phyloP scores from a whole-genome alignment of 1,140 invertebrate genomes.

The Charaxes varanes region DNA sequence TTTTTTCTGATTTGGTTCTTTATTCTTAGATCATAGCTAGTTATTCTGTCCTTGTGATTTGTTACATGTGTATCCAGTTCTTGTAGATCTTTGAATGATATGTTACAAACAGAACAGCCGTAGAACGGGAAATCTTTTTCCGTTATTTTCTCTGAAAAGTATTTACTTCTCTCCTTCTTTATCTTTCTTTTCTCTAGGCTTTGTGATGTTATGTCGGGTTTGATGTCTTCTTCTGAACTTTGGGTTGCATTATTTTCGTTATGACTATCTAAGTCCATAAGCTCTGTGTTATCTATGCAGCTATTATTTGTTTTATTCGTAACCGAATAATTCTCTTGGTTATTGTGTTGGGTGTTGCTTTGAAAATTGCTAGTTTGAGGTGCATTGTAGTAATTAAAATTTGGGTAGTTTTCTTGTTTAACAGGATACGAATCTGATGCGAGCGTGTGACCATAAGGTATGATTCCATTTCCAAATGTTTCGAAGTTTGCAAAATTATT shows the following conservation, averaged over 20 bases:
- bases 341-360: background rate
- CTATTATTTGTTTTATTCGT: no score
- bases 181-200: conserved; percentile 17
- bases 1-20: conserved; percentile 50
- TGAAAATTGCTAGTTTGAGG: background rate
- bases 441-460: background rate
- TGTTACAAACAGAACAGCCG: conserved; percentile 54
- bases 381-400: conserved; percentile 6
- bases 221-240: conserved; percentile 9
- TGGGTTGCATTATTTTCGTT: conserved; percentile 3
- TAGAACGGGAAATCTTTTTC: conserved; percentile 54
- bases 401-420: conserved; percentile 15
- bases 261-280: background rate
- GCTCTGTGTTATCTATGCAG: background rate
- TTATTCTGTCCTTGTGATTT: conserved; percentile 52
- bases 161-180: conserved; percentile 38
- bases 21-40: conserved; percentile 50
- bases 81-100: conserved; percentile 34
- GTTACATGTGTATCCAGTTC: conserved; percentile 51
- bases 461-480: conserved; percentile 4
- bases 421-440: conserved; percentile 9
- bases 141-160: conserved; percentile 48
- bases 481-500: conserved; percentile 16
- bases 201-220: conserved; percentile 14
- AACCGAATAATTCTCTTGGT: background rate